Evolutionary conservation across 2,797 vertebrate species (phyloP).

Genomic region (Micrastur ruficollis): DNA sequence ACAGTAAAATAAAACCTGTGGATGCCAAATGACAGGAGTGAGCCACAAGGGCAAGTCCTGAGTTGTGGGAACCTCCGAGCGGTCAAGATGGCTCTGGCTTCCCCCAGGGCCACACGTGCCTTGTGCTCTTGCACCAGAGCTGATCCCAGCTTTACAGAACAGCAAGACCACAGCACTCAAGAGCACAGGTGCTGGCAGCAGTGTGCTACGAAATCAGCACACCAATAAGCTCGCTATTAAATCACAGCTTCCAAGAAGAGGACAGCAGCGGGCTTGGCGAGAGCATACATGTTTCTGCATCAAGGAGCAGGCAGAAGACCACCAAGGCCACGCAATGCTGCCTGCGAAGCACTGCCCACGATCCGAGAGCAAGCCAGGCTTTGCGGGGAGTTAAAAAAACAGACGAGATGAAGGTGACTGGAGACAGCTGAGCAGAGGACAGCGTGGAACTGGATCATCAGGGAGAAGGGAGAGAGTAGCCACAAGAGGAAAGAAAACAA

Average conservation of each 20-base stretch:
- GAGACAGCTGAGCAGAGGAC: neutral
- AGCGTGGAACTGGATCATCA: neutral
- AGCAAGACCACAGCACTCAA: accelerated
- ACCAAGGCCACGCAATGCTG: too few relatives aligned
- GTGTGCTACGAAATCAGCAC: neutral
- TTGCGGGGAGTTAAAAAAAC: neutral
- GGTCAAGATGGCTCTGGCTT: neutral
- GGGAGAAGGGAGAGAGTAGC: neutral
- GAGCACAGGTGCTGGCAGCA: neutral
- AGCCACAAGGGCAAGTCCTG: neutral
- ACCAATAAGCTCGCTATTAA: too few relatives aligned
- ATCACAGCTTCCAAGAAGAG: neutral
- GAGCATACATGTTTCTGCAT: accelerated
- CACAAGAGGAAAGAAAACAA: neutral
- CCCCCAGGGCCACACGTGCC: accelerated
- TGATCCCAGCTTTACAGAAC: neutral
- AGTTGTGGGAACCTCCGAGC: neutral
- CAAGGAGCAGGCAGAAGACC: neutral
- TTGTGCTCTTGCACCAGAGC: neutral
- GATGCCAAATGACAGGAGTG: neutral
- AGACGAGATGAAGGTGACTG: neutral
- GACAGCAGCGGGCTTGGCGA: neutral
- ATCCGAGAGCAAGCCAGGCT: neutral
- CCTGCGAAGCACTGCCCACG: neutral
- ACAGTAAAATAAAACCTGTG: neutral